These are phyloP conservation scores for Oeneis ivallda DNA, from an alignment of 2,888 invertebrate species.

Conservation along the genomic window DNA sequence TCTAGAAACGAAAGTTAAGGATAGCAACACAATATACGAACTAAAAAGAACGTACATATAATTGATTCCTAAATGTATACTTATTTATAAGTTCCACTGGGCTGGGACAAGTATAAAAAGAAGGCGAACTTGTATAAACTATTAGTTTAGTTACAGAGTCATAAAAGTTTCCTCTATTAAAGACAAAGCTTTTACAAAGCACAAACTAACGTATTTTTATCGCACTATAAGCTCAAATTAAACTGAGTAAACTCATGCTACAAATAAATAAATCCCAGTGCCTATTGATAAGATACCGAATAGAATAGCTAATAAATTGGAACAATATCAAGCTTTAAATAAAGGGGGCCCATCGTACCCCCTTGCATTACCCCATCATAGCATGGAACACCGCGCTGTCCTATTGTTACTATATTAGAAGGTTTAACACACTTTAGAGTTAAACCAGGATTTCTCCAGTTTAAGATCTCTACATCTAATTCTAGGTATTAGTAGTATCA, in stretches of 20 bases:
- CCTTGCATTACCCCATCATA: constrained; percentile 48
- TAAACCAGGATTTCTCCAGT: neutral
- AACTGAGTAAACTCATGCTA: neutral
- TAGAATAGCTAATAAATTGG: constrained; percentile 48
- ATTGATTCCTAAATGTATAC: too few species aligned
- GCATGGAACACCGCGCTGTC: constrained; percentile 44
- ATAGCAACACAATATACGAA: too few species aligned
- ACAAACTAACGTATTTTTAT: neutral
- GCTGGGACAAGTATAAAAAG: too few species aligned
- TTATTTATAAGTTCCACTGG: too few species aligned
- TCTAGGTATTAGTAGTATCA: too few species aligned
- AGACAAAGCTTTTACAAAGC: neutral
- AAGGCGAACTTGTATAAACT: too few species aligned
- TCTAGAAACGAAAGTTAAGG: too few species aligned
- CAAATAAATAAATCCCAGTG: constrained; percentile 33
- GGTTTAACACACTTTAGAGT: neutral
- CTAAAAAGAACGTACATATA: too few species aligned
- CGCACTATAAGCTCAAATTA: neutral
- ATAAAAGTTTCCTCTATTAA: neutral
- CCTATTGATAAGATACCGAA: constrained; percentile 41
- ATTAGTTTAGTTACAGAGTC: too few species aligned
- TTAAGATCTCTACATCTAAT: neutral
- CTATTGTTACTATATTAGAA: constrained; percentile 49
- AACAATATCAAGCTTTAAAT: constrained; percentile 48
- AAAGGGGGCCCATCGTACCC: constrained; percentile 50